Conservation (phyloP, 1,140 invertebrate genomes). For the Pentalonia nigronervosa region DNA sequence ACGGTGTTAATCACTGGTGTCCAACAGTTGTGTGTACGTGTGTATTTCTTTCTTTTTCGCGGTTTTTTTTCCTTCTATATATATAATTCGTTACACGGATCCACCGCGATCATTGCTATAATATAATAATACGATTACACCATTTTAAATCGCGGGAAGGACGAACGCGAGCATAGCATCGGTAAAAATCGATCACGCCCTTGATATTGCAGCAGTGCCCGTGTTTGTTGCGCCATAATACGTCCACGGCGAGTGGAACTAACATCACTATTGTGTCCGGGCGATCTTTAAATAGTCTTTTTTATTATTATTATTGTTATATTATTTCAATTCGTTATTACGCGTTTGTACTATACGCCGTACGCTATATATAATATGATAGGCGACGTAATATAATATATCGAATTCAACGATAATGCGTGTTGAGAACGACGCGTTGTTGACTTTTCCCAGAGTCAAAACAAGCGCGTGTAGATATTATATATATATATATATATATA, state of each 20-base stretch:
- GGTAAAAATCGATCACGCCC: conserved; percentile 36
- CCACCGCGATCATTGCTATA: not conserved
- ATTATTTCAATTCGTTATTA: not conserved
- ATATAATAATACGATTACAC: not conserved
- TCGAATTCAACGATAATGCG: not conserved
- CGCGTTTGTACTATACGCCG: not conserved
- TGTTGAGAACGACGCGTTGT: not conserved
- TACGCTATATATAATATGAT: not conserved
- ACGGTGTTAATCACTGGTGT: not conserved
- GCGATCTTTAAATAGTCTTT: conserved; percentile 13
- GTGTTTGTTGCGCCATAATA: conserved; percentile 29
- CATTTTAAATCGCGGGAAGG: not conserved
- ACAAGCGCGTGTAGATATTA: not conserved
- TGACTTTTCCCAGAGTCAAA: conserved; percentile 3
- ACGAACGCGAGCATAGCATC: not conserved
- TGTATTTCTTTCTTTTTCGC: not conserved
- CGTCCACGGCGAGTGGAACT: conserved; percentile 36
- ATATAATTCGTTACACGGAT: not conserved
- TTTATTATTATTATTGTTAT: not conserved
- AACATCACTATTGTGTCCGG: conserved; percentile 32
- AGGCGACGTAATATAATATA: not conserved
- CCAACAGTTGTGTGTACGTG: not conserved
- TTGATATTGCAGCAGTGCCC: conserved; percentile 43
- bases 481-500: no score
- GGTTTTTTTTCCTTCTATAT: not conserved